Conservation (phyloP, 2,888 invertebrate species). For the Campoplex capitator region DNA sequence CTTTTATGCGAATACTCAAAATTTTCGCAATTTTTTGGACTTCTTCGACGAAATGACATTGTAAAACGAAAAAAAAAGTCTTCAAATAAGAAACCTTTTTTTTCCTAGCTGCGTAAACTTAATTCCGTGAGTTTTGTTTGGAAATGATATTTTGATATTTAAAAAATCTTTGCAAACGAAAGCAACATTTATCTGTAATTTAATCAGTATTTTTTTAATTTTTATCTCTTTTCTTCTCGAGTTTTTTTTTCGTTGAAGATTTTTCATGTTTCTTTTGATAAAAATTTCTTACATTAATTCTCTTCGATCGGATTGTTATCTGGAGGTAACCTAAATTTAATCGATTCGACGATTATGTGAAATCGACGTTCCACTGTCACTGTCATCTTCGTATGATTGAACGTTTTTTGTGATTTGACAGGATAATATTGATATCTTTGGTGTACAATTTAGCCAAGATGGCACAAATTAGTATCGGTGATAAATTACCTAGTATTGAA, state of each 20-base stretch:
- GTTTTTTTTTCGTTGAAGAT: neutral
- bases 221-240: neutral
- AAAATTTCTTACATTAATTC: neutral
- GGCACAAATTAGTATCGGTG: constrained; percentile 83
- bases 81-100: neutral
- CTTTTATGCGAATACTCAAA: neutral
- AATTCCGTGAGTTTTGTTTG: constrained; percentile 14
- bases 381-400: constrained; percentile 46
- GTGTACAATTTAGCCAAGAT: constrained; percentile 30
- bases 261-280: neutral
- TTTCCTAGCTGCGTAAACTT: constrained; percentile 22
- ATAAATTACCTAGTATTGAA: constrained; percentile 84
- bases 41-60: neutral
- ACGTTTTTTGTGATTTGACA: constrained; percentile 27
- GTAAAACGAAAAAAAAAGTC: neutral
- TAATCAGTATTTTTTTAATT: neutral
- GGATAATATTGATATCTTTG: constrained; percentile 11
- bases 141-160: constrained; percentile 23
- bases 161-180: constrained; percentile 2
- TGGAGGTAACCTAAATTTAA: constrained; percentile 21
- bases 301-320: neutral
- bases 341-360: constrained; percentile 35
- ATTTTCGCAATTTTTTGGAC: neutral
- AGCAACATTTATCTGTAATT: neutral
- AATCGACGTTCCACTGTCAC: constrained; percentile 17